These are phyloP conservation scores for Ornithoptera priamus DNA, from an alignment of 2,888 invertebrate genomes.

Conservation along the genomic window DNA sequence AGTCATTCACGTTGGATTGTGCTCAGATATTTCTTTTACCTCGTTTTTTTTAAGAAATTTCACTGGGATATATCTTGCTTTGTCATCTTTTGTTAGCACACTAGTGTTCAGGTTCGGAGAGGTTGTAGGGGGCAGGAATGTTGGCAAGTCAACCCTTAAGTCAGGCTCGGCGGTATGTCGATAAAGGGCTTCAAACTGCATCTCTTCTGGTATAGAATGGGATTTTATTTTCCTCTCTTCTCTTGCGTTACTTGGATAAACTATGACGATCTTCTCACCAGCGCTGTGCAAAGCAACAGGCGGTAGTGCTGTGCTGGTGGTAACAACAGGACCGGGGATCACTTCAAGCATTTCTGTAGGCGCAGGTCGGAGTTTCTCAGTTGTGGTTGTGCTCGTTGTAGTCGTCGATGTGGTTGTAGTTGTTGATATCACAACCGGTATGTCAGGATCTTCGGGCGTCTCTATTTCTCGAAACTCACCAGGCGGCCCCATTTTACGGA, in stretches of 20 bases:
- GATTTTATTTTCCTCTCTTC: conserved; percentile 74
- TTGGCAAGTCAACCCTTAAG: conserved; percentile 80
- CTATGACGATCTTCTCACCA: conserved; percentile 72
- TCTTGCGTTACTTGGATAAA: conserved; percentile 74
- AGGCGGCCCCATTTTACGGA: conserved; percentile 69
- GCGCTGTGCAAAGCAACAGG: conserved; percentile 67
- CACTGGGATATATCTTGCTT: conserved; percentile 59
- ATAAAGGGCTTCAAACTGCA: conserved; percentile 75
- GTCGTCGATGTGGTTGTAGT: conserved; percentile 51
- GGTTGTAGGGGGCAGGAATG: conserved; percentile 74
- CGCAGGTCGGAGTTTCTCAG: conserved; percentile 54
- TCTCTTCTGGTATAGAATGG: conserved; percentile 72
- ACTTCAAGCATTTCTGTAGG: conserved; percentile 66
- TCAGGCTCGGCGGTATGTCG: conserved; percentile 63
- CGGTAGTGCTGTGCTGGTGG: conserved; percentile 69
- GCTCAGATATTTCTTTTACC: conserved; percentile 37
- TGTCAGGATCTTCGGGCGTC: conserved; percentile 66
- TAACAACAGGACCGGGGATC: conserved; percentile 56
- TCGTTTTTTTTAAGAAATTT: conserved; percentile 45
- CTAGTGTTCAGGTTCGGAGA: conserved; percentile 35
- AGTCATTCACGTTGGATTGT: conserved; percentile 39
- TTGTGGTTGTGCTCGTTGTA: conserved; percentile 45
- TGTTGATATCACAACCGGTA: conserved; percentile 51
- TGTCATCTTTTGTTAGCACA: conserved; percentile 34
- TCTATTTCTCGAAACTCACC: conserved; percentile 64